Evolutionary conservation across 2,888 invertebrate genomes (phyloP).

Genomic region (Panopea generosa): DNA sequence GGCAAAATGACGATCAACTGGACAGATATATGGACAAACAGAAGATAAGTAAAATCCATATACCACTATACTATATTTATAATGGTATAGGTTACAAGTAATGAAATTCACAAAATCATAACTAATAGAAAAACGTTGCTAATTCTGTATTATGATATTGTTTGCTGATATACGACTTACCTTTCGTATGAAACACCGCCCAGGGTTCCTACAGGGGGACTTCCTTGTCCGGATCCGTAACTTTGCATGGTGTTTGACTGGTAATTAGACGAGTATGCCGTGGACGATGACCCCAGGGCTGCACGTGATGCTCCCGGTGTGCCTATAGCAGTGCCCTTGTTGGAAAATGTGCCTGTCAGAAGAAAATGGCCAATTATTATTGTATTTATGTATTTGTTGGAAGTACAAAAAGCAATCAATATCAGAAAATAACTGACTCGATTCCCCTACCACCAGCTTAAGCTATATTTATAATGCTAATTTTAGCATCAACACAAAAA

Average conservation of each 20-base stretch:
- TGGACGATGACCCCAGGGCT: conserved; percentile 68
- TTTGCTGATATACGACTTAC: no score
- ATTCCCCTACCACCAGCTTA: no score
- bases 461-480: background rate
- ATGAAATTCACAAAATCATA: no score
- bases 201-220: no score
- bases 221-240: conserved; percentile 13
- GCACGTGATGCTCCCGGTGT: conserved; percentile 74
- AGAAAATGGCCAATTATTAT: background rate
- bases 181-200: no score
- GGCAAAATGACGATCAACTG: no score
- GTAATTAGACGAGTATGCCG: conserved; percentile 65
- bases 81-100: no score
- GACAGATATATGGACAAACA: no score
- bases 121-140: no score
- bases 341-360: conserved; percentile 55
- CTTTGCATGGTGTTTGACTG: conserved; percentile 68
- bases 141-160: no score
- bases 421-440: background rate
- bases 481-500: background rate
- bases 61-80: no score
- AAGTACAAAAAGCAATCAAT: background rate
- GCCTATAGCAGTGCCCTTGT: conserved; percentile 78
- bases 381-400: background rate
- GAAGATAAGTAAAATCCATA: no score